Conservation (phyloP, 2,113 vertebrate species). For the Caloenas nicobarica region DNA sequence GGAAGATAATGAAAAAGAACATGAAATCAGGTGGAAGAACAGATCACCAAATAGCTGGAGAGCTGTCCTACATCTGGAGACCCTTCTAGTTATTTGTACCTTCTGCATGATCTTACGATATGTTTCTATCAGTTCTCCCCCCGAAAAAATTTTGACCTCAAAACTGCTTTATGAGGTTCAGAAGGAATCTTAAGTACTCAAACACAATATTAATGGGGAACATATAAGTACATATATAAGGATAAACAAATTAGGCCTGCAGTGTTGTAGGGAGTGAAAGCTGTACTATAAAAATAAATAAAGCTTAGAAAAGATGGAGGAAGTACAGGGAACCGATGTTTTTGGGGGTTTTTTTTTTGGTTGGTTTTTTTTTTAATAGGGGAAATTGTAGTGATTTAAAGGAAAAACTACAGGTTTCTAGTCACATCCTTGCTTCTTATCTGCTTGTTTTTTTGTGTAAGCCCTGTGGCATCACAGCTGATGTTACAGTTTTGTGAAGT, state of each 20-base stretch:
- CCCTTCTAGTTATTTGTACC: not conserved
- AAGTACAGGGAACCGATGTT: not conserved
- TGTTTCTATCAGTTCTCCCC: not conserved
- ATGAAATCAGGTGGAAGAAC: not conserved
- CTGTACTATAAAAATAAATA: not conserved
- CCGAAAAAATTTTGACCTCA: not conserved
- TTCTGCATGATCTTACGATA: not conserved
- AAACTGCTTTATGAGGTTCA: not conserved
- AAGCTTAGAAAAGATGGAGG: not conserved
- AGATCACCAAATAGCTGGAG: not conserved
- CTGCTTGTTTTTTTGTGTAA: not conserved
- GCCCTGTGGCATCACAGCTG: not conserved
- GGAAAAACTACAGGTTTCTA: not conserved
- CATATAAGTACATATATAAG: not conserved
- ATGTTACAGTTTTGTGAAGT: not conserved
- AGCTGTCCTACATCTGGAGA: not conserved
- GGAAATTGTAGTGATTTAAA: not conserved
- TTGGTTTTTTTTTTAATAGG: not conserved
- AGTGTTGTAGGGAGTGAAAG: not conserved
- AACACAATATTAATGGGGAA: not conserved
- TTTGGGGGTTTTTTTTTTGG: not conserved
- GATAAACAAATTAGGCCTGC: not conserved
- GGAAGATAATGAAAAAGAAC: not conserved
- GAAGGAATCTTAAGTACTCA: not conserved
- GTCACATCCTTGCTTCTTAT: not conserved